Evolutionary conservation across 2,113 vertebrate species (phyloP).

Genomic region (Sphyrna mokarran): DNA sequence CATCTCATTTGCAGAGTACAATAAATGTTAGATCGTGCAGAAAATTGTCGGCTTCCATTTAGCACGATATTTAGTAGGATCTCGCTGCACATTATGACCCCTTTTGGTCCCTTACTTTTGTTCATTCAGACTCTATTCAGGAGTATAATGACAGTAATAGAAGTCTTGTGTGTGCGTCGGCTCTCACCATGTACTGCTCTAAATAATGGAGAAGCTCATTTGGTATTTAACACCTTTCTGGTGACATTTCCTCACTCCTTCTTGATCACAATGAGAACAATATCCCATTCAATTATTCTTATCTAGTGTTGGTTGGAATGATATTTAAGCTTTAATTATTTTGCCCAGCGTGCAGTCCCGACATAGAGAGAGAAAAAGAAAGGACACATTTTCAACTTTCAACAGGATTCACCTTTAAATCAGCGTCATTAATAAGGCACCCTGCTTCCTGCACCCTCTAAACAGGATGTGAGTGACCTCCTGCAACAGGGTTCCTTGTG

Average conservation of each 20-base stretch:
- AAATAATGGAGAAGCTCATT: conserved; percentile 11
- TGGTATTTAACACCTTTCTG: not conserved
- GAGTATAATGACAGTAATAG: not conserved
- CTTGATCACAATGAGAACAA: conserved; percentile 15
- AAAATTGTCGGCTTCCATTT: not conserved
- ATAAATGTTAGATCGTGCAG: not conserved
- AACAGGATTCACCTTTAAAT: not conserved
- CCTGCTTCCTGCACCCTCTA: not conserved
- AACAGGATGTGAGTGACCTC: not conserved
- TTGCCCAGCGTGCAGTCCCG: not conserved
- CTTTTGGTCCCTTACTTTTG: not conserved
- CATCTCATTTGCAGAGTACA: not conserved
- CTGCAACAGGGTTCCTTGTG: not conserved
- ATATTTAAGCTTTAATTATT: conserved; percentile 10
- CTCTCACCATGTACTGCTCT: not conserved
- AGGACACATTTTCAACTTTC: not conserved
- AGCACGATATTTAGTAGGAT: not conserved
- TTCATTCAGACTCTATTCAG: not conserved
- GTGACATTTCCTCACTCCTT: not conserved
- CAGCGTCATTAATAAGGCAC: not conserved
- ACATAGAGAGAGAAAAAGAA: no score
- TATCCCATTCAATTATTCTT: conserved; percentile 8
- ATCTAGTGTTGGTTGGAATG: not conserved
- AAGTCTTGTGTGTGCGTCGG: not conserved
- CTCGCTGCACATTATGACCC: not conserved